Base-by-base conservation (phyloP, 2,113 vertebrate genomes). In the Syngnathus typhle region DNA sequence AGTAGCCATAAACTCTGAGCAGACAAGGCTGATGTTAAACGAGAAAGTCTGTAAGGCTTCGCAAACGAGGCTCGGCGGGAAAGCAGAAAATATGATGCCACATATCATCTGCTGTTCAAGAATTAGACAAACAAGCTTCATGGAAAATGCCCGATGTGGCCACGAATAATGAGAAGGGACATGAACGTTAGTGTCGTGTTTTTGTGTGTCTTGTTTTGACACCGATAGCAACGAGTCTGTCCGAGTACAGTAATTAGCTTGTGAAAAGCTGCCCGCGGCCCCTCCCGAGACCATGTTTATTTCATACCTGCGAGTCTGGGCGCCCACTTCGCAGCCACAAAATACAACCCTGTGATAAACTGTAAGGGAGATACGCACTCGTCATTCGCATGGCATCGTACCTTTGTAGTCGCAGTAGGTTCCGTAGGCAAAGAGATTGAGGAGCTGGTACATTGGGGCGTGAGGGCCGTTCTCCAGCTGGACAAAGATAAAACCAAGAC, bases 381-480 rank as follows among this genome's bases (percentile, higher is more conserved):
- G 5, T 87, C 85, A 84, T 90, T 89, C 82, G 87, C 81, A 80
- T 65, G 63, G 49, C 78, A 70, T 69, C 79, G 65, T 90, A 98
- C 96, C 94, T 92, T 95, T 90, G 82, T 98, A 98, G 87, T 98
- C 96, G 49, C 94, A 91, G 69, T 97, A 98, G 54, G 95, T 98
- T 87, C 96, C 95, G 59, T 97, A 97, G 67, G 95, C 95, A 77
- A 98, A 98, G 87, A 98, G 93, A 63, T 95, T 95, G 79, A 98
- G 94, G 71, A 98, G 93, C 74, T 94, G 95, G 83, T 94, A 96
- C 5, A 96, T 91, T 10, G 95, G 92, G 36, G 95, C 94, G 70
- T 98, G 95, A 75, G 96, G 95, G 68, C 93, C 92, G 21, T 94
- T 93, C 73, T 96, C 95, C 91, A 98, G 86, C 95, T 98, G 88